Conservation (phyloP, 2,113 vertebrate genomes). For the Alces alces region DNA sequence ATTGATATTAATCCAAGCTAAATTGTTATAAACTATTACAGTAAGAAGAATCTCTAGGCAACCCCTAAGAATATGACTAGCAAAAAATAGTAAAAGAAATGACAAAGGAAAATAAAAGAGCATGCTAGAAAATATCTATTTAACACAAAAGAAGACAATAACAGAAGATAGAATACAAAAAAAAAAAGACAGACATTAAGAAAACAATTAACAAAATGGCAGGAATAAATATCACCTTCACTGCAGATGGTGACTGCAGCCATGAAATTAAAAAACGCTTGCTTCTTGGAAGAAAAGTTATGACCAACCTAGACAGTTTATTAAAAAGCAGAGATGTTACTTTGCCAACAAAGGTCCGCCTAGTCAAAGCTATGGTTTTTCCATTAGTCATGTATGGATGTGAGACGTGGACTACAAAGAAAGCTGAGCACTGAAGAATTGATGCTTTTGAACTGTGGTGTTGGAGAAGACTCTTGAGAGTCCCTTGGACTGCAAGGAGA, state of each 20-base stretch:
- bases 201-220: neutral
- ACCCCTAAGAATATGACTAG: neutral
- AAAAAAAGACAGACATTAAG: neutral
- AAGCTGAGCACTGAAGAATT: neutral
- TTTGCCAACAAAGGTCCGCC: neutral
- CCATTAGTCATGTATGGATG: neutral
- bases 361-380: neutral
- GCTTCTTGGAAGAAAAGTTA: neutral
- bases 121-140: neutral
- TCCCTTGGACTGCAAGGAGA: neutral
- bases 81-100: neutral
- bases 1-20: neutral
- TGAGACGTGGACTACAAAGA: neutral
- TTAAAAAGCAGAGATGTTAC: neutral
- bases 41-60: neutral
- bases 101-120: neutral
- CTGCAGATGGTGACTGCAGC: neutral
- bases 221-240: neutral
- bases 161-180: neutral
- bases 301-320: neutral
- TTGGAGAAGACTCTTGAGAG: neutral
- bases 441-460: neutral
- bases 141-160: neutral
- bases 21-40: neutral
- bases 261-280: neutral